Base-by-base conservation (phyloP, 2,113 vertebrate species). In the Sinocyclocheilus maitianheensis region DNA sequence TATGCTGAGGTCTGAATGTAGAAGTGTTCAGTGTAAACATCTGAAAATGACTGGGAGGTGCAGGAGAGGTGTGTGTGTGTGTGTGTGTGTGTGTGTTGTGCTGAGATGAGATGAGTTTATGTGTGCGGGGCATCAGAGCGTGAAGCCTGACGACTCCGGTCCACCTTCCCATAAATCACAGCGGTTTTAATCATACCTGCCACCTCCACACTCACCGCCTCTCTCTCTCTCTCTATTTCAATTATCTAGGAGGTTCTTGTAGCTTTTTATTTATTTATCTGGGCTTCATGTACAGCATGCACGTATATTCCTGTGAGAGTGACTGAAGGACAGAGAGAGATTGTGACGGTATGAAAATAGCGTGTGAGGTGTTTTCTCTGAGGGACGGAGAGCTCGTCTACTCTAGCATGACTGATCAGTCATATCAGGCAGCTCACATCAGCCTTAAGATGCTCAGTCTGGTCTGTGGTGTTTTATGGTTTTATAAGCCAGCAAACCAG, bases 171-270 rank as follows among this genome's bases (percentile, higher is more conserved):
- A 97, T 97, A 97, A 97, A 98, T 97, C 97, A 97, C 93, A 80
- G 84, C 90, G 94, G 94, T 96, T 97, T 97, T 98, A 98, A 97
- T 98, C 97, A 96, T 94, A 98, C 97, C 96, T 97, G 96, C 95
- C 95, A 96, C 92, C 91, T 93, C 93, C 48, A 20, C 81, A 85
- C 48, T 46, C 92, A 88, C 83, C 62, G 20, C 63, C 62, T 60
- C 65, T 37, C 87, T 84, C 84, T 46, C 95, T 94, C 95, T 87
- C 94, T 96, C 88, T 24, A 92, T 95, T 96, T 96, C 97, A 97
- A 98, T 99, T 97, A 99, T 97, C 96, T 96, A 93, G 96, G 95
- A 96, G 95, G 96, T 96, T 95, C 18, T 96, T 96, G 94, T 91
- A 62, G 46, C 90, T 96, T 95, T 96, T 97, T 97, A 96, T 96